Percentiles rank a stretch among this genome's conserved stretches.
Conservation (phyloP, 1,140 invertebrate species). For the Riptortus pedestris region DNA sequence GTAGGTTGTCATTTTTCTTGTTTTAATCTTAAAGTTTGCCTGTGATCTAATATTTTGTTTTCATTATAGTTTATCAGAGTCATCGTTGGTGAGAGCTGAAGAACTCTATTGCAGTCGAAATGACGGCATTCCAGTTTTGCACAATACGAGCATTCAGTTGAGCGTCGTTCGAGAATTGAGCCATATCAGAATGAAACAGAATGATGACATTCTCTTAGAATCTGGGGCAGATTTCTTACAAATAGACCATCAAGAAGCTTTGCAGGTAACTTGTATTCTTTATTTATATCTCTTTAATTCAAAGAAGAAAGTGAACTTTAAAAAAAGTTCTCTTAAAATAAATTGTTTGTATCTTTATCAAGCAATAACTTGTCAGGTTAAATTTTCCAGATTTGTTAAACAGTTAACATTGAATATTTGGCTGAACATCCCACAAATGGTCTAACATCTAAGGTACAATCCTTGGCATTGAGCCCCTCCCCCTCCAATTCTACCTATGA, state of each 20-base stretch:
- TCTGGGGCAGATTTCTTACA: conserved; percentile 32
- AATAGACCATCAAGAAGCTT: conserved; percentile 28
- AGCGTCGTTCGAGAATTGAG: conserved; percentile 42
- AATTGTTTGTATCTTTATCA: not conserved
- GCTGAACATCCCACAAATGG: too few species aligned
- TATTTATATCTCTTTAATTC: not conserved
- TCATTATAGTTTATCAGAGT: conserved; percentile 11
- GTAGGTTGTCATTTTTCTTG: too few species aligned
- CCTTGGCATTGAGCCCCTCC: too few species aligned
- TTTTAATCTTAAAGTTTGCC: not conserved
- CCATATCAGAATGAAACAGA: conserved; percentile 29
- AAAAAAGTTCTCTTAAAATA: not conserved
- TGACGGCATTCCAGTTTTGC: conserved; percentile 58
- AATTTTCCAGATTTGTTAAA: too few species aligned
- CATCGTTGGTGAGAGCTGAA: conserved; percentile 37
- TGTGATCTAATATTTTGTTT: not conserved
- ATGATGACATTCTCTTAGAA: conserved; percentile 37
- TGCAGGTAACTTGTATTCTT: conserved; percentile 25
- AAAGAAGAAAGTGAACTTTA: too few species aligned
- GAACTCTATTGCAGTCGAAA: conserved; percentile 56
- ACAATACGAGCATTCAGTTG: conserved; percentile 71
- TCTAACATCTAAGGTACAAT: too few species aligned
- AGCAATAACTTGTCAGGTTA: conserved; percentile 1
- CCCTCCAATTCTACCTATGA: too few species aligned
- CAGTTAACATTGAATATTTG: too few species aligned